Base-by-base conservation (phyloP, 2,888 invertebrate species). In the Andricus quercusramuli region DNA sequence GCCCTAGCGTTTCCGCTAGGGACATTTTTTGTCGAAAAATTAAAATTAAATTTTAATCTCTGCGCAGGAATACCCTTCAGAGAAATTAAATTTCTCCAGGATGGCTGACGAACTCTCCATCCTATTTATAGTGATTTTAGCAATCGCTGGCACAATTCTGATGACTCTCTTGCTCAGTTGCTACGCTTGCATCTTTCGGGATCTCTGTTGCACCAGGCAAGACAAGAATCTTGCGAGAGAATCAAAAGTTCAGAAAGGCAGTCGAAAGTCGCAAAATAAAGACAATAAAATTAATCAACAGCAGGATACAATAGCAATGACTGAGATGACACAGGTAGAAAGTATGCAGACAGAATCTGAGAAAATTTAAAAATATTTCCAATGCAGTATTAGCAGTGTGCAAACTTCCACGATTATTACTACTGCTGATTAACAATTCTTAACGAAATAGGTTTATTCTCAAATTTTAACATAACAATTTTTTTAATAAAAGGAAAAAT, bases 161-260 rank as follows among this genome's bases (percentile, higher is more conserved):
- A 95, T 95, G 93, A 93, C 95, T 70, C 94, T 95, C 0, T 90
- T 96, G n/a, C 93, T 96, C 0, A 93, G 95, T 90, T 96, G 95
- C 90, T 96, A 96, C 90, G 95, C 95, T 9, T 95, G 95, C 88
- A 95, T 96, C 22, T 94, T 96, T 82, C 94, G 95, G 78, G 93
- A 95, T 84, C 93, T 95, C 6, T 95, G 95, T 88, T 96, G 95
- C 83, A 94, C 90, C 83, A 94, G 90, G 37, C 56, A 74, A 22
- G 32, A n/a, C 32, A 2, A 64, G 81, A 83, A 93, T 93, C 32
- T 37, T 89, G 94, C n/a, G 91, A 93, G 85, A 93, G 94, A 88
- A 89, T 93, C 83, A 80, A 78, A 85, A 90, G 93, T 20, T 0
- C 9, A 56, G 37, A 74, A 51, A 20, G 4, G 29, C 32, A n/a